Evolutionary conservation across 2,888 invertebrate genomes (phyloP).

Genomic region (Drosophila prostipennis): DNA sequence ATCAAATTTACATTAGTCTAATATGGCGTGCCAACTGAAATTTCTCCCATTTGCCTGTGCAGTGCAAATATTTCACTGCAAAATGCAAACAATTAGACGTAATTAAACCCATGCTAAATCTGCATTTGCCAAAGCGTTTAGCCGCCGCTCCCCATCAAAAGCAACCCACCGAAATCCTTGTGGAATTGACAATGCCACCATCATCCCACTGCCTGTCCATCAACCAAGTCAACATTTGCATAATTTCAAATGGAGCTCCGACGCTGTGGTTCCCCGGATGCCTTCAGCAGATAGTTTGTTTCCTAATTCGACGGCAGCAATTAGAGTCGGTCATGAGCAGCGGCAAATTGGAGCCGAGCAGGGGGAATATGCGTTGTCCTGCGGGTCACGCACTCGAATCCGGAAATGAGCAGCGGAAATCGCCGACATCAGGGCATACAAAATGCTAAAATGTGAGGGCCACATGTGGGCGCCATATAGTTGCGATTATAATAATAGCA

Average conservation of each 20-base stretch:
- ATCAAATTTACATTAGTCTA: not conserved
- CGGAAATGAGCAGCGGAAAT: conserved; percentile 63
- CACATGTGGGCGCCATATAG: conserved; percentile 30
- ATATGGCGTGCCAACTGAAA: conserved; percentile 19
- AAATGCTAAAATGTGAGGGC: conserved; percentile 19
- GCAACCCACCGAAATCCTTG: not conserved
- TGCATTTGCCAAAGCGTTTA: conserved; percentile 40
- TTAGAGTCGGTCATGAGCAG: conserved; percentile 10
- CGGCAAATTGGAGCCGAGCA: not conserved
- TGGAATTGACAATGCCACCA: conserved; percentile 6
- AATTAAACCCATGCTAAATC: conserved; percentile 54
- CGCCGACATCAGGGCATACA: conserved; percentile 43
- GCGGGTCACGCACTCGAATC: conserved; percentile 36
- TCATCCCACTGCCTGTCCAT: conserved; percentile 8
- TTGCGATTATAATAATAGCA: not conserved
- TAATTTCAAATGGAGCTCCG: conserved; percentile 40
- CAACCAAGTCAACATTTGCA: conserved; percentile 56
- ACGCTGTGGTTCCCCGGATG: conserved; percentile 7
- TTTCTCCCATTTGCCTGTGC: conserved; percentile 4
- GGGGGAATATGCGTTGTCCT: conserved; percentile 5
- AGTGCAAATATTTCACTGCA: conserved; percentile 21
- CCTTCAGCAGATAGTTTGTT: conserved; percentile 12
- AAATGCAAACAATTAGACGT: conserved; percentile 39
- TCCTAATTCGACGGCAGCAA: conserved; percentile 30
- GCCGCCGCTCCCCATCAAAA: not conserved